Percentiles rank a stretch among this genome's conserved stretches.
Conservation (phyloP, 1,140 invertebrate species). For the Procambarus clarkii region DNA sequence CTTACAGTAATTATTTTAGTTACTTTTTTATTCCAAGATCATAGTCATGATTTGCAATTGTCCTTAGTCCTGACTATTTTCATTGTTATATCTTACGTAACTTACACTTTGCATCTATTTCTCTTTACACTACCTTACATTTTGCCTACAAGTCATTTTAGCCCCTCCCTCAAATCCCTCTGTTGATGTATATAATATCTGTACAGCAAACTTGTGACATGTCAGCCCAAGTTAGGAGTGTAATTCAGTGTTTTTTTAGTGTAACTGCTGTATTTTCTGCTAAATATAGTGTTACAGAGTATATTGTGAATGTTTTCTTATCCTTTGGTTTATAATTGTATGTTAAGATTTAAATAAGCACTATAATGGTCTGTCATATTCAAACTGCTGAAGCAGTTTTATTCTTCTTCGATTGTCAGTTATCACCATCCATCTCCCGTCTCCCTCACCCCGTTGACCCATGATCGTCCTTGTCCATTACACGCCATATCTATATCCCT, state of each 20-base stretch:
- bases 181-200: conserved; percentile 55
- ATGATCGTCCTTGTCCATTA: too few relatives aligned
- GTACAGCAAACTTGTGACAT: conserved; percentile 47
- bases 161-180: conserved; percentile 13
- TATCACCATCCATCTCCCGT: too few relatives aligned
- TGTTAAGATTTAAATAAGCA: too few relatives aligned
- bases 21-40: conserved; percentile 45
- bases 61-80: background rate
- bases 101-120: conserved; percentile 29
- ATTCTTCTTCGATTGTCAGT: too few relatives aligned
- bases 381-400: too few relatives aligned
- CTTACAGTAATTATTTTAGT: conserved; percentile 28
- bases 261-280: conserved; percentile 66
- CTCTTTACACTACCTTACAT: background rate
- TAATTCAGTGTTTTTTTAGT: conserved; percentile 63
- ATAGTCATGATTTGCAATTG: conserved; percentile 31
- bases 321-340: background rate
- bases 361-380: too few relatives aligned
- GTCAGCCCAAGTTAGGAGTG: conserved; percentile 40
- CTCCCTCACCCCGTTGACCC: too few relatives aligned
- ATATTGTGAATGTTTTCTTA: conserved; percentile 14
- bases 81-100: conserved; percentile 10
- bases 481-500: too few relatives aligned
- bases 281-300: conserved; percentile 65
- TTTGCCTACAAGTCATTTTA: conserved; percentile 21